These are phyloP conservation scores for Dromas ardeola DNA, from an alignment of 2,113 vertebrate genomes.

Conservation along the genomic window DNA sequence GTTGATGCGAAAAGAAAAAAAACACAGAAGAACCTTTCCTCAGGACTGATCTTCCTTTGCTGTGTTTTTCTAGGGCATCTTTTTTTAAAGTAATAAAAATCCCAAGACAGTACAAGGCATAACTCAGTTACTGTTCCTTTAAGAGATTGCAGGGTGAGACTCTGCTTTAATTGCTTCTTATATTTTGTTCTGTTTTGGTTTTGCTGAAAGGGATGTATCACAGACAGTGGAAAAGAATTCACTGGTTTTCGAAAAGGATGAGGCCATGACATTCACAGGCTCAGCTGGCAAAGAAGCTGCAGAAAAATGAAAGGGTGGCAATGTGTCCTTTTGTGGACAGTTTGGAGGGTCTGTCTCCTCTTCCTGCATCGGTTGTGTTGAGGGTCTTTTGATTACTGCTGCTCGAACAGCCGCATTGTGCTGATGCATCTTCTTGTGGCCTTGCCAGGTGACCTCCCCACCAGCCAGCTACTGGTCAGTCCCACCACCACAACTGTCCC, in stretches of 20 bases:
- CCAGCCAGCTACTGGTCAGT: constrained; percentile 33
- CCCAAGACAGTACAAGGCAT: background rate
- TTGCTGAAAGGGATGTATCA: constrained; percentile 28
- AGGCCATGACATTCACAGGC: constrained; percentile 40
- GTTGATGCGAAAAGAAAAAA: background rate
- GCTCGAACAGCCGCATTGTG: constrained; percentile 52
- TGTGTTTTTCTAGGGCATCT: background rate
- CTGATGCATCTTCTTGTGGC: constrained; percentile 60
- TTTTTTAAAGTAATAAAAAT: background rate
- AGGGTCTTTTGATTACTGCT: background rate
- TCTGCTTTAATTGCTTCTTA: background rate
- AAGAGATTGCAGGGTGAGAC: background rate
- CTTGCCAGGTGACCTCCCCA: constrained; percentile 67
- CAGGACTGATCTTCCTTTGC: background rate
- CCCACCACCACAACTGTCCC: constrained; percentile 33
- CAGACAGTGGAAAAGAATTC: constrained; percentile 38
- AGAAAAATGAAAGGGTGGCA: constrained; percentile 2
- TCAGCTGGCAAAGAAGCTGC: constrained; percentile 28
- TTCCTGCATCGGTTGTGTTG: background rate
- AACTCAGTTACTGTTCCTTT: constrained; percentile 11
- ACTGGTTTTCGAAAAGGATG: constrained; percentile 31
- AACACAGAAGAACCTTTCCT: background rate
- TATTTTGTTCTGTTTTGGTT: constrained; percentile 33
- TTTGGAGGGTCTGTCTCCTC: constrained; percentile 27
- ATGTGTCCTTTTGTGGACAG: constrained; percentile 13